These are phyloP conservation scores for Philotrypesis tridentata DNA, from an alignment of 1,140 invertebrate species.

Conservation along the genomic window DNA sequence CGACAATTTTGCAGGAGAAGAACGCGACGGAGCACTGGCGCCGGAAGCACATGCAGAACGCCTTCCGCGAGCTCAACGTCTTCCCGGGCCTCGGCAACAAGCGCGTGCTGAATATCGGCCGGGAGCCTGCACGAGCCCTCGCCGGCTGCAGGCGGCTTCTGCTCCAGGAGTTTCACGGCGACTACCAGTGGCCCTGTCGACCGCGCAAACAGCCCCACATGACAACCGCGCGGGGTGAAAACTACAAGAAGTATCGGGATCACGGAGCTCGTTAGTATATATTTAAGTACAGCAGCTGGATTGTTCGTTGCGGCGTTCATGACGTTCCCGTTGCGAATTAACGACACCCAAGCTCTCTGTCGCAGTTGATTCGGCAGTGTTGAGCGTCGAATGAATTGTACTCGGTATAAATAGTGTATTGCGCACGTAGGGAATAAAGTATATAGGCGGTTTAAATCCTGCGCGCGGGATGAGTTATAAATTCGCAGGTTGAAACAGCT, in stretches of 20 bases:
- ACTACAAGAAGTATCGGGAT: conserved; percentile 37
- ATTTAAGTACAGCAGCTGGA: neutral
- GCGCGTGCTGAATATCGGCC: conserved; percentile 30
- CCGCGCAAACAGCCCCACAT: conserved; percentile 45
- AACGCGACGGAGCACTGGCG: conserved; percentile 44
- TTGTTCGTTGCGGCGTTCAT: no score
- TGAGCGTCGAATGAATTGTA: no score
- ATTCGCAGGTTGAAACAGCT: no score
- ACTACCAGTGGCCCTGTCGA: conserved; percentile 39
- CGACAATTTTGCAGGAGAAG: neutral
- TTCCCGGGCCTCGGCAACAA: conserved; percentile 7
- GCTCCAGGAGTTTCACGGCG: conserved; percentile 6
- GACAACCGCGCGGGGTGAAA: conserved; percentile 24
- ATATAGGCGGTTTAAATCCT: no score
- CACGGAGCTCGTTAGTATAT: conserved; percentile 43
- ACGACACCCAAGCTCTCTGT: no score
- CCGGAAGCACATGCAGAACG: conserved; percentile 32
- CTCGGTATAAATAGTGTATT: no score
- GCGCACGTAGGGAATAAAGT: no score
- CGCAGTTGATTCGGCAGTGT: no score
- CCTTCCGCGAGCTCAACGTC: conserved; percentile 1
- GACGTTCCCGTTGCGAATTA: no score
- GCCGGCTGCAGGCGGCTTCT: neutral
- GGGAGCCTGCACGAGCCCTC: neutral
- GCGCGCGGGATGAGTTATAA: no score